Percentiles rank a stretch among this genome's conserved stretches.
Conservation (phyloP, 2,797 vertebrate species). For the Danio tinwini region DNA sequence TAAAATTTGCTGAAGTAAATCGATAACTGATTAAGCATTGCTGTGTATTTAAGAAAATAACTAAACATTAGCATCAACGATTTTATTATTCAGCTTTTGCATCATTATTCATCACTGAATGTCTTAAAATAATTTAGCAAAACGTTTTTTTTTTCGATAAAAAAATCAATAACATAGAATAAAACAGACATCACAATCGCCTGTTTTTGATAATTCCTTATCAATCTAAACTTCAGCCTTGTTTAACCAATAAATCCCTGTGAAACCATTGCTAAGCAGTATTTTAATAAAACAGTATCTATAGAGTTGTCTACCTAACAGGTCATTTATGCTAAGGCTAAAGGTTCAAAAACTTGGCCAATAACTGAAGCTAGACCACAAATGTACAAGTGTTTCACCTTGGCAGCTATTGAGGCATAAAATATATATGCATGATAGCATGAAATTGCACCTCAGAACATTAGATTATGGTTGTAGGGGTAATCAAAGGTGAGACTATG, state of each 20-base stretch:
- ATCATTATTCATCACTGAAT: neutral
- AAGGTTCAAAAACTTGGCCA: constrained; percentile 16
- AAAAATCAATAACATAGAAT: too few species aligned
- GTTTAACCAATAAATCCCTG: neutral
- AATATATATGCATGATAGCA: constrained; percentile 9
- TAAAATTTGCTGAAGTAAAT: too few species aligned
- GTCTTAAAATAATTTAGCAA: neutral
- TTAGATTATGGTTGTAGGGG: constrained; percentile 27
- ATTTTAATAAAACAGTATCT: neutral
- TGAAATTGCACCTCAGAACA: constrained; percentile 30
- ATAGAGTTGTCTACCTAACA: neutral
- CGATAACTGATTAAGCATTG: neutral
- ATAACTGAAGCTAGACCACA: constrained; percentile 17
- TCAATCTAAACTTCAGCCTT: neutral
- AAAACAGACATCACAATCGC: neutral
- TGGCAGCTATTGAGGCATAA: neutral
- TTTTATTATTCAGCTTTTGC: neutral
- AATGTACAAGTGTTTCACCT: constrained; percentile 2
- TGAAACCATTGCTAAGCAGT: neutral
- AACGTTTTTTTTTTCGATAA: too few species aligned
- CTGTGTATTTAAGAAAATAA: neutral
- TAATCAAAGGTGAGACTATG: constrained; percentile 36
- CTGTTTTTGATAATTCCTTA: neutral
- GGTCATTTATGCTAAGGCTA: neutral
- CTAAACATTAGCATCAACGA: neutral